Evolutionary conservation across 2,797 vertebrate genomes (phyloP).

Genomic region (Danio kyathit): DNA sequence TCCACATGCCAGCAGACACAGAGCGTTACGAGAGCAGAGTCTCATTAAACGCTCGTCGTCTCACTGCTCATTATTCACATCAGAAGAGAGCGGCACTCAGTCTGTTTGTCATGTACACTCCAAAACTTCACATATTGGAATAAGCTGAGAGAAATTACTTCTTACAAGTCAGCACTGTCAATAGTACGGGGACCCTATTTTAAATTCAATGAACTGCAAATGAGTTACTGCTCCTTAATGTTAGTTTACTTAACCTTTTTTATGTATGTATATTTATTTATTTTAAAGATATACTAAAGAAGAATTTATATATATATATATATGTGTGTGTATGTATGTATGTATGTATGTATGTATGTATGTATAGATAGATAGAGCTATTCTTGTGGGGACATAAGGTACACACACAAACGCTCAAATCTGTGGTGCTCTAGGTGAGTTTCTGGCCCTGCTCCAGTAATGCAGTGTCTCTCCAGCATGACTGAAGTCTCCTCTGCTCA

Average conservation of each 20-base stretch:
- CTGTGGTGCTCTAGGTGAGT: slow-evolving; percentile 73
- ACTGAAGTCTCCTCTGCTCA: slow-evolving; percentile 44
- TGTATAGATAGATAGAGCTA: too few species aligned
- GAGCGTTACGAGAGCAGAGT: slow-evolving; percentile 70
- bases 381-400: too few species aligned
- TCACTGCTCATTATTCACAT: slow-evolving; percentile 71
- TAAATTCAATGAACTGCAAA: slow-evolving; percentile 36
- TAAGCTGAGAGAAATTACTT: neutral
- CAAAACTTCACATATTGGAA: slow-evolving; percentile 19
- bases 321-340: too few species aligned
- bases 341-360: too few species aligned
- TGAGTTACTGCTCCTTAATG: neutral
- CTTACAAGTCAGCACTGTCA: slow-evolving; percentile 12
- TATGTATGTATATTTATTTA: too few species aligned
- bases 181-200: slow-evolving; percentile 46
- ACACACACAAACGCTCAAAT: slow-evolving; percentile 58
- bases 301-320: too few species aligned
- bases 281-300: too few species aligned
- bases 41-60: slow-evolving; percentile 74
- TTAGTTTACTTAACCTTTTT: too few species aligned
- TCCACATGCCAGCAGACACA: slow-evolving; percentile 76
- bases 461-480: slow-evolving; percentile 61
- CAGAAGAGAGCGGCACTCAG: slow-evolving; percentile 17
- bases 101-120: slow-evolving; percentile 3
- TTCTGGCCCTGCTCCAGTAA: slow-evolving; percentile 70